These are phyloP conservation scores for Zaprionus taronus DNA, from an alignment of 1,140 invertebrate genomes.

Conservation along the genomic window DNA sequence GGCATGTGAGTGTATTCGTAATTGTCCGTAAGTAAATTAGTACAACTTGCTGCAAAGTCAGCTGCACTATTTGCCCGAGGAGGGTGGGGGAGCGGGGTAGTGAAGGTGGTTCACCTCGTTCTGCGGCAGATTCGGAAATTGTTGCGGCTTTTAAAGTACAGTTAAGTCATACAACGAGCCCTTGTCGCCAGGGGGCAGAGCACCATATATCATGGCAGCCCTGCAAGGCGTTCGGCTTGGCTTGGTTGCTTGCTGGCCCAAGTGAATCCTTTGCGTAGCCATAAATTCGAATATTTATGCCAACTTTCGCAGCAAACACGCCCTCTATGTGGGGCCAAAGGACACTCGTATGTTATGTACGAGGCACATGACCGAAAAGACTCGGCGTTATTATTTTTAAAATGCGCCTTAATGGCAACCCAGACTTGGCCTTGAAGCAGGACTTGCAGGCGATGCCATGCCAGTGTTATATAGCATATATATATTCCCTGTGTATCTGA, in stretches of 20 bases:
- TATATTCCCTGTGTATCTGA: conserved; percentile 1
- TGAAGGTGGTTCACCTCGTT: not conserved
- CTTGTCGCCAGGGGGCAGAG: not conserved
- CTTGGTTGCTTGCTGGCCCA: conserved; percentile 6
- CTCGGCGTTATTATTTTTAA: conserved; percentile 64
- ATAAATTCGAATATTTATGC: conserved; percentile 60
- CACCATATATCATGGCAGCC: conserved; percentile 24
- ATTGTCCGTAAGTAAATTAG: conserved; percentile 67
- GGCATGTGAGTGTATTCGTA: conserved; percentile 49
- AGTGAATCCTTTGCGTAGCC: conserved; percentile 54
- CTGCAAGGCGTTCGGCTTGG: conserved; percentile 3
- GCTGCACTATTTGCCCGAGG: not conserved
- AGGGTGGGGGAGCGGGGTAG: not conserved
- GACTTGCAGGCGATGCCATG: too few species aligned
- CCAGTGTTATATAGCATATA: conserved; percentile 17
- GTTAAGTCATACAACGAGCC: conserved; percentile 14
- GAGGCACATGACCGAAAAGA: not conserved
- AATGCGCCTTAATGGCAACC: conserved; percentile 54
- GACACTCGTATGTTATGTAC: not conserved
- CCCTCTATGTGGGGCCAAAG: not conserved
- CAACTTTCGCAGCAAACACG: conserved; percentile 28
- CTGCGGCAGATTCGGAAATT: conserved; percentile 13
- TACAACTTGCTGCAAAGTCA: conserved; percentile 30
- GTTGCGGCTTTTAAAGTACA: conserved; percentile 28
- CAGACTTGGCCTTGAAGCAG: not conserved